Base-by-base conservation (phyloP, 2,113 vertebrate species). In the Tauraco erythrolophus region DNA sequence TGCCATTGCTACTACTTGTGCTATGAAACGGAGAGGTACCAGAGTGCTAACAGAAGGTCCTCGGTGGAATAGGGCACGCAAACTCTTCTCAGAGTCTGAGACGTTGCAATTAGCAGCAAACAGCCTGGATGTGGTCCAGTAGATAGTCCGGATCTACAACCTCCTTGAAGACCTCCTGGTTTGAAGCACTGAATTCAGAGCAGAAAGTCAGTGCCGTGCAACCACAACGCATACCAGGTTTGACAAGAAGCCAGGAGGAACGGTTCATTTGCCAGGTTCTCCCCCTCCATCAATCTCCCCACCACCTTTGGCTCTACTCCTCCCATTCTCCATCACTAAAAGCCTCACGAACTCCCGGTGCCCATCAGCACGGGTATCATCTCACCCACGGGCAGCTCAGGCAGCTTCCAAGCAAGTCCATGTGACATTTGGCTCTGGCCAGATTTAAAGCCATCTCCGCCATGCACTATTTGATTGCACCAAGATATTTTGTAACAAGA, bases 401-500 rank as follows among this genome's bases (percentile, higher is more conserved):
- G 70, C 58, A 1, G 90, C 90, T 84, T 86, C 91, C 96, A 69
- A 83, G 65, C 7, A 50, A 88, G 91, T 92, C 91, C 93, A 72
- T 79, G 80, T 95, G 95, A 97, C 95, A 93, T 93, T 90, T 94
- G 90, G 93, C 90, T 89, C 92, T 19, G 71, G 93, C 88, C 94
- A 96, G 84, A 30, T 72, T 79, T 88, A 80, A 93, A 95, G 84
- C 94, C 93, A 94, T 94, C 97, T 89, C 91, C 3, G 23, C 88
- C 82, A 89, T 2, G 60, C 79, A 93, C 89, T 94, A 91, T 96
- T 95, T 97, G 97, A 96, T 94, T 97, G 96, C 97, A 96, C 83
- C 89, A 11, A 96, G 97, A 94, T 96, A 97, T 96, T 97, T 83
- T 79, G 97, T 97, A 97, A 97, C 97, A 86, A 97, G 95, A 97